A percentile compares a stretch with the other conserved stretches of the same genome.
Evolutionary conservation across 2,797 vertebrate species (phyloP).

Genomic region (Ciconia nigra): DNA sequence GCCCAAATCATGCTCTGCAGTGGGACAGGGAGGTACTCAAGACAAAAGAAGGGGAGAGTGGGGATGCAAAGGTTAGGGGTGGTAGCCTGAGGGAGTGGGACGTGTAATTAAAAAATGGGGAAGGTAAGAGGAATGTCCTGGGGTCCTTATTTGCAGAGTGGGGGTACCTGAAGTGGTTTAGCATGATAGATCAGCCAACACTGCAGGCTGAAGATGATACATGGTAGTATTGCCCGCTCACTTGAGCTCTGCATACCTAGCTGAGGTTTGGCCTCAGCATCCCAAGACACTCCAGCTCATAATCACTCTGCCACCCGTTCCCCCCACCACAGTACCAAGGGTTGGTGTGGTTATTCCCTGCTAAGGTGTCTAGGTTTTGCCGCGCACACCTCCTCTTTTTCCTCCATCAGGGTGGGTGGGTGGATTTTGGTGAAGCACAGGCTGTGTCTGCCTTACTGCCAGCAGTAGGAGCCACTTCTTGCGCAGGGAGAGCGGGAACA

Average conservation of each 20-base stretch:
- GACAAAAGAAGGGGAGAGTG: neutral
- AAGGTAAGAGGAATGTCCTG: neutral
- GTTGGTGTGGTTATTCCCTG: neutral
- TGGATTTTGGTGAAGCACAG: neutral
- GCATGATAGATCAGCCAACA: accelerated
- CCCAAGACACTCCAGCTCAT: neutral
- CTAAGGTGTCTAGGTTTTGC: neutral
- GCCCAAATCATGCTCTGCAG: neutral
- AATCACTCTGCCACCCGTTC: neutral
- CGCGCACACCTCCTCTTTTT: neutral
- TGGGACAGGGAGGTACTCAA: neutral
- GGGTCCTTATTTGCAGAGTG: neutral
- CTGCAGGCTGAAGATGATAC: neutral
- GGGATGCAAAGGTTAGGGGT: neutral
- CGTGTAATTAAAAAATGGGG: neutral
- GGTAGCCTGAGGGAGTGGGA: neutral
- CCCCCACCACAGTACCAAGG: neutral
- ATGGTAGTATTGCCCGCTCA: neutral
- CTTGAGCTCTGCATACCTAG: neutral
- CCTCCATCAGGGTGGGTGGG: neutral
- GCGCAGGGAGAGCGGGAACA: neutral
- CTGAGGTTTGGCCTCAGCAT: neutral
- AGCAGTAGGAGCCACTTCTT: neutral
- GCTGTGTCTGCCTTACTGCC: neutral
- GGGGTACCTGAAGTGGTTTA: neutral